A percentile compares a stretch with the other conserved stretches of the same genome.
phyloP scores from a whole-genome alignment of 2,888 invertebrate genomes.

The Tipula unca region DNA sequence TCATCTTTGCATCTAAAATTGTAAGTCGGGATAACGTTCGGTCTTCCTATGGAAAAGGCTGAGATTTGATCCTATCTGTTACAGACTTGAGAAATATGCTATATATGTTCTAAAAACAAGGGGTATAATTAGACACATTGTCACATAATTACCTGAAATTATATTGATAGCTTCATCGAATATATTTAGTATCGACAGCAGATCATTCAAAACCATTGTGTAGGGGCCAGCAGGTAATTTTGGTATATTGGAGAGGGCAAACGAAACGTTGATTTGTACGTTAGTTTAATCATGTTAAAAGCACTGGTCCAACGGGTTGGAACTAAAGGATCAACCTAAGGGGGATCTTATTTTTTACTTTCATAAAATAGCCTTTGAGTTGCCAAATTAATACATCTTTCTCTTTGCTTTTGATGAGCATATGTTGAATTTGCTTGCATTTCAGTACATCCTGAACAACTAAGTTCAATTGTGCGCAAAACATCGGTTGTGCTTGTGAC shows the following conservation, averaged over 20 bases:
- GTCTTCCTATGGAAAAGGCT: too few relatives aligned
- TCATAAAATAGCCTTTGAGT: too few relatives aligned
- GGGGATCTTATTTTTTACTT: background rate
- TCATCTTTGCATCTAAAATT: too few relatives aligned
- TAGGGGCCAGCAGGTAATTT: background rate
- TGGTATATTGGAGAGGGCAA: background rate
- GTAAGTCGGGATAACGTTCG: too few relatives aligned
- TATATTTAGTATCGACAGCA: background rate
- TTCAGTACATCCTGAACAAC: too few relatives aligned
- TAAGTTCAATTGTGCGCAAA: too few relatives aligned
- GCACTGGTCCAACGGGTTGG: constrained; percentile 9
- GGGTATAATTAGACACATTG: background rate
- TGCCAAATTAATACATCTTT: too few relatives aligned
- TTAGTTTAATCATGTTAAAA: background rate
- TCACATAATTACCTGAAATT: background rate
- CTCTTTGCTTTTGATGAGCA: constrained; percentile 23
- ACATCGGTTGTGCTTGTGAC: too few relatives aligned
- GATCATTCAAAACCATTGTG: background rate
- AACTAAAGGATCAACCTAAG: background rate
- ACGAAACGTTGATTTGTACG: background rate
- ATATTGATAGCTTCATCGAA: background rate
- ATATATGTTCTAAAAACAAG: too few relatives aligned
- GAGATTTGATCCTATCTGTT: too few relatives aligned
- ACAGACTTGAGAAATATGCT: too few relatives aligned
- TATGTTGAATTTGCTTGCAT: constrained; percentile 18